Evolutionary conservation across 2,888 invertebrate genomes (phyloP), one percentile per base, ranked within the genome.

Genomic region (Ophion ventricosus): DNA sequence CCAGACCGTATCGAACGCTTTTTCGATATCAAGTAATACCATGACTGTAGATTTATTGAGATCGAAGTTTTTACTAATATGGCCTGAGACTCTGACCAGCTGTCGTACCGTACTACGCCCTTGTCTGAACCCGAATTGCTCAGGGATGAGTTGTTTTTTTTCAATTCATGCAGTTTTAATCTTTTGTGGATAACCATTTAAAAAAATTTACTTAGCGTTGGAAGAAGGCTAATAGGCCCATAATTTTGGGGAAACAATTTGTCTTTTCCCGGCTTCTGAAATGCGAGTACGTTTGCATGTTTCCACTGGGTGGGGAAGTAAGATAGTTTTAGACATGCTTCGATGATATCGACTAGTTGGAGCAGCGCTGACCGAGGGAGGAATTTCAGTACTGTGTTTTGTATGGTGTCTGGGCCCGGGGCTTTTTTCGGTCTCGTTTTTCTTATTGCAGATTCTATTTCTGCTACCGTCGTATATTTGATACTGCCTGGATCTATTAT

Each of bases 121-220:
- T 2, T 63, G 70, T 17, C 89, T 40, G 73, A 91, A 90, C 8
- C 89, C 89, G 67, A 82, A 87, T 76, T 88, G 86, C 80, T 89
- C 81, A n/a, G 83, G 56, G 57, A 80, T 66, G 8, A 84, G 69
- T 82, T 83, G 43, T 1, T 70, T 29, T 87, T 80, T 86, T 69
- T n/a, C 2, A 64, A 63, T n/a, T 85, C 74, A 23, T 74, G 63
- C 0, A 20, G 4, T 63, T 85, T 80, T 11, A 90, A 57, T 67
- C 86, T 67, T 8, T 83, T 81, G 2, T 85, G 43, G 11, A 88
- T 72, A 1, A 88, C 70, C 20, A 80, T 83, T 82, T 90, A 89
- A 0, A 88, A 72, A 0, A 88, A n/a, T 78, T 90, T 89, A 69
- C 87, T 82, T 5, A 88, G 26, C 7, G 85, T 86, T 23, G 85